Percentiles rank a stretch among this genome's conserved stretches.
phyloP scores from a whole-genome alignment of 2,113 vertebrate species.

The Drymodes brunneopygia region DNA sequence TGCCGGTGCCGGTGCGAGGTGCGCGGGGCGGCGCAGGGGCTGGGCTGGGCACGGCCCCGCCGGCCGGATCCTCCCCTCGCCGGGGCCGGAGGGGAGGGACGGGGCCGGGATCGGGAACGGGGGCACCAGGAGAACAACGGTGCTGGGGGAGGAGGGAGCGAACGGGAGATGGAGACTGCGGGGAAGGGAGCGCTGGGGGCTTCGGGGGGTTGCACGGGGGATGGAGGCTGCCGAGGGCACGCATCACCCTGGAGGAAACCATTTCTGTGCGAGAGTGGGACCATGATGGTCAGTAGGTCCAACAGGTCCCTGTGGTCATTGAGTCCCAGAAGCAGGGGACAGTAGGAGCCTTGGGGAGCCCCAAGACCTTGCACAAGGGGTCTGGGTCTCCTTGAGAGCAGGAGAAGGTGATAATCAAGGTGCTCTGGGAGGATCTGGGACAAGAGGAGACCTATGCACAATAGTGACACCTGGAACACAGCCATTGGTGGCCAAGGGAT shows the following conservation, averaged over 20 bases:
- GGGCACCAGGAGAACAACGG: not conserved
- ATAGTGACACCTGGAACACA: not conserved
- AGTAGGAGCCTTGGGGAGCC: not conserved
- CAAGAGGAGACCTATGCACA: not conserved
- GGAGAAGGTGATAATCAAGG: not conserved
- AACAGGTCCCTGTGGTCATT: not conserved
- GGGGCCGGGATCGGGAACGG: not conserved
- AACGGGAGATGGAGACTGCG: not conserved
- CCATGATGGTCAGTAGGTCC: not conserved
- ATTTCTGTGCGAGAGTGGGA: not conserved
- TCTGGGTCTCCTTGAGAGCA: not conserved
- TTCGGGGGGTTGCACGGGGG: too few relatives aligned
- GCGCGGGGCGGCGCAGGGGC: not conserved
- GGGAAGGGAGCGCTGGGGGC: not conserved
- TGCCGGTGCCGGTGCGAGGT: not conserved
- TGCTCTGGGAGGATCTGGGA: not conserved
- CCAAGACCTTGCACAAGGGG: not conserved
- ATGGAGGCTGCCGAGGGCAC: not conserved
- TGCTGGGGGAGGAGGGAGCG: not conserved
- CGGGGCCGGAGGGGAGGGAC: not conserved
- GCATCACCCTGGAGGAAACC: not conserved
- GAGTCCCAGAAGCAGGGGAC: not conserved
- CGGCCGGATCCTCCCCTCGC: conserved; percentile 10
- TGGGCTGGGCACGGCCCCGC: not conserved
- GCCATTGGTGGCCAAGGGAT: not conserved